Conservation (phyloP, 2,888 invertebrate species). For the Gastracanthus pulcherrimus region DNA sequence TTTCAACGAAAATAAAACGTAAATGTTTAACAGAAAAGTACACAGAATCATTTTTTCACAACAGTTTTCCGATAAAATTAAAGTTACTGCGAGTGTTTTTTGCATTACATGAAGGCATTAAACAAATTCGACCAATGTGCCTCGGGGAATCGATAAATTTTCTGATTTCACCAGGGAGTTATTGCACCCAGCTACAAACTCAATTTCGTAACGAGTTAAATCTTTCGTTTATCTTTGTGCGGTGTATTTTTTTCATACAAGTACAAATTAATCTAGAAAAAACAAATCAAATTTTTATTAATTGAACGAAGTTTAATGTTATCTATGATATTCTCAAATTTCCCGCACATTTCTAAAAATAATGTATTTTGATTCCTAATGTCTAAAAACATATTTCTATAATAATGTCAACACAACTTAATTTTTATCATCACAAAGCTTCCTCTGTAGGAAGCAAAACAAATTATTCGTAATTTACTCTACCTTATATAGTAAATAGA, state of each 20-base stretch:
- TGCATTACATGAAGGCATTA: constrained; percentile 31
- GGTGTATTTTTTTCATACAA: not conserved
- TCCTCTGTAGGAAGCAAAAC: no score
- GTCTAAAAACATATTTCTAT: no score
- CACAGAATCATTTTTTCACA: not conserved
- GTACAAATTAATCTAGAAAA: not conserved
- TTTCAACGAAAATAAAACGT: not conserved
- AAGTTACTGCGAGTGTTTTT: constrained; percentile 4
- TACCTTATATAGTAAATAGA: no score
- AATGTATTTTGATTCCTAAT: no score
- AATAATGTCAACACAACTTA: no score
- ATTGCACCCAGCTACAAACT: constrained; percentile 31
- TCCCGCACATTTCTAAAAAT: no score
- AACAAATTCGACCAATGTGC: constrained; percentile 45
- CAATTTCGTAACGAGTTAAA: constrained; percentile 41
- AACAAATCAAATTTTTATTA: no score
- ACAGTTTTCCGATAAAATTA: not conserved
- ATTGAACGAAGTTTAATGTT: no score
- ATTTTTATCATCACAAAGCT: no score
- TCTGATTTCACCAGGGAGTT: constrained; percentile 39
- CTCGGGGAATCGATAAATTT: constrained; percentile 50
- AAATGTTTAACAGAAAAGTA: not conserved
- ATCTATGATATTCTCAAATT: no score
- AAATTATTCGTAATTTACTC: no score
- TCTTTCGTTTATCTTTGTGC: constrained; percentile 28